Percentiles rank a stretch among this genome's conserved stretches.
phyloP scores from a whole-genome alignment of 2,888 invertebrate species.

The Lamellibrachia columna region DNA sequence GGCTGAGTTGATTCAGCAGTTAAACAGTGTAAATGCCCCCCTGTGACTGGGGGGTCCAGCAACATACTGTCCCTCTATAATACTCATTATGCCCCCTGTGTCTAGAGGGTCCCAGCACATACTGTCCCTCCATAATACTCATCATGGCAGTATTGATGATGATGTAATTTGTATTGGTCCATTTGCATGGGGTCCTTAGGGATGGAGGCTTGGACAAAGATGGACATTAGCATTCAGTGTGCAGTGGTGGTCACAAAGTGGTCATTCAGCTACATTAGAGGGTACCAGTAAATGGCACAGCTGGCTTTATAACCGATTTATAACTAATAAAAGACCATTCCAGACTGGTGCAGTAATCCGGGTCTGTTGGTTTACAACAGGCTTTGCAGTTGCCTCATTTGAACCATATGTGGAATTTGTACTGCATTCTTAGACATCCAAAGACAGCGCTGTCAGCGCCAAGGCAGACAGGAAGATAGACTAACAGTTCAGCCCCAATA shows the following conservation, averaged over 20 bases:
- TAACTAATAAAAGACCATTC: constrained; percentile 20
- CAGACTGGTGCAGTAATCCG: background rate
- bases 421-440: constrained; percentile 13
- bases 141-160: constrained; percentile 21
- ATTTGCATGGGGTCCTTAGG: constrained; percentile 20
- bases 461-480: background rate
- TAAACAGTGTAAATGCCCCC: background rate
- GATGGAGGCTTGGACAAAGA: constrained; percentile 19
- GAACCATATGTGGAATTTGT: background rate
- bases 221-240: constrained; percentile 21
- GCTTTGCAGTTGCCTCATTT: background rate
- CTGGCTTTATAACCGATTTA: constrained; percentile 21
- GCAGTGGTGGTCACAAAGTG: background rate
- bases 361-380: constrained; percentile 17
- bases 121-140: constrained; percentile 17
- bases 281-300: constrained; percentile 14
- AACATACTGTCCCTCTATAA: constrained; percentile 20
- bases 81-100: constrained; percentile 21
- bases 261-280: constrained; percentile 13
- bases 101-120: constrained; percentile 7
- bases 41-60: constrained; percentile 17
- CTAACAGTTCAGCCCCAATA: background rate
- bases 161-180: constrained; percentile 24
- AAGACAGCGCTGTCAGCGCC: background rate
- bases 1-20: constrained; percentile 22